Base-by-base conservation (phyloP, 1,140 invertebrate genomes). In the Subanguina moxae region DNA sequence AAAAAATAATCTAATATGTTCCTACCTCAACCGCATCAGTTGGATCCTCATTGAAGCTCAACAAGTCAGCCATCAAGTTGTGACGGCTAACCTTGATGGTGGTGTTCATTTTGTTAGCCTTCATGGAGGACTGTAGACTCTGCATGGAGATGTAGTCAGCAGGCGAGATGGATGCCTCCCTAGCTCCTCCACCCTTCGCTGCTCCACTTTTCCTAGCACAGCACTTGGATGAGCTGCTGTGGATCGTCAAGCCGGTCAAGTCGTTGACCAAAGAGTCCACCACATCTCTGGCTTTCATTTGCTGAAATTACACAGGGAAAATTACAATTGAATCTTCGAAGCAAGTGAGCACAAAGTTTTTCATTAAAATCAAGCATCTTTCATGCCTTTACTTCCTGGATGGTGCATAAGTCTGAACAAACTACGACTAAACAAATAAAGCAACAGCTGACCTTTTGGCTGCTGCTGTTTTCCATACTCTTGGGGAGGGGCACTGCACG, bases 21-120 rank as follows among this genome's bases (percentile, higher is more conserved):
- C n/a, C 58, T 27, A 23, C 27, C 19, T 61, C 27, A 28, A 30
- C 25, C n/a, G n/a, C n/a, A 11, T 15, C 66, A 46, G 30, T n/a
- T 32, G 71, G 52, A 15, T 72, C 48, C n/a, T 75, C 69, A 3
- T 71, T 57, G 13, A 28, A 28, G n/a, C 28, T 25, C 30, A 80
- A 59, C 25, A 82, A 59, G 69, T 82, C 80, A 15, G 68, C 77
- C 56, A 82, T 80, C 0, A 82, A 65, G 25, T 62, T 71, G 11
- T 66, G 67, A 13, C 70, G 66, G 13, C 62, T 65, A 43, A 82
- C 82, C 62, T 82, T 82, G 0, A 72, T 70, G 11, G 80, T 82
- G 11, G 78, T 80, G 57, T 82, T 82, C n/a, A 80, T 82, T 65
- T 82, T 82, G 21, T 72, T 70, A 1, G 80, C 80, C 67, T 82